phyloP scores from a whole-genome alignment of 1,140 invertebrate species.

The Phymorhynchus buccinoides region DNA sequence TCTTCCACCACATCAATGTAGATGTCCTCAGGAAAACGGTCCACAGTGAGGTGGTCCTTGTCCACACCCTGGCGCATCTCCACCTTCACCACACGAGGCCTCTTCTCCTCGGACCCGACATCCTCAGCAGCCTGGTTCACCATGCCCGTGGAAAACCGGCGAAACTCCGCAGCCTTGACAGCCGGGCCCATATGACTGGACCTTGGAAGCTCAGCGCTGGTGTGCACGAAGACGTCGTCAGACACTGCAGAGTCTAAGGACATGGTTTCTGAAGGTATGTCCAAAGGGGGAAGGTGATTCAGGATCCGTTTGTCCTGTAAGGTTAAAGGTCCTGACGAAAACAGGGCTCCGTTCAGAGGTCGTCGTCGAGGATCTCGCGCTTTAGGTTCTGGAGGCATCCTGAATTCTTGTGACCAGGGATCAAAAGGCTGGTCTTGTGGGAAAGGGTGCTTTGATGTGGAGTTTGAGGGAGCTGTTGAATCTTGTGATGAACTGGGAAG shows the following conservation, averaged over 20 bases:
- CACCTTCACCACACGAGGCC: conserved; percentile 11
- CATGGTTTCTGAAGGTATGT: conserved; percentile 4
- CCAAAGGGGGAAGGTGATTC: background rate
- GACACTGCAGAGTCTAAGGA: conserved; percentile 14
- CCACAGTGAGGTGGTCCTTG: background rate
- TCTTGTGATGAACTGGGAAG: background rate
- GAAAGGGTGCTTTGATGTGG: background rate
- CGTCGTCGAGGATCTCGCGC: background rate
- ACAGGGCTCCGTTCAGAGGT: conserved; percentile 9
- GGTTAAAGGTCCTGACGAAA: background rate
- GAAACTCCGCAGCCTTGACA: background rate
- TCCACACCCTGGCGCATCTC: background rate
- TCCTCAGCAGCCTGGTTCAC: background rate
- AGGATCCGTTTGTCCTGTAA: conserved; percentile 24
- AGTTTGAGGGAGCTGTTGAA: background rate
- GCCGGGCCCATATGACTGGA: background rate
- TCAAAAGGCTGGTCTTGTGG: background rate
- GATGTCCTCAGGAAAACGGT: conserved; percentile 37
- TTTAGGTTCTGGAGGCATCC: background rate
- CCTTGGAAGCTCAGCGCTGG: background rate
- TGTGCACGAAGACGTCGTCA: conserved; percentile 26
- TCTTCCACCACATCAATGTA: conserved; percentile 40
- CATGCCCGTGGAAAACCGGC: background rate
- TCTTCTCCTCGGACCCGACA: background rate
- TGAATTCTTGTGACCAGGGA: background rate